Evolutionary conservation across 2,113 vertebrate genomes (phyloP).

Genomic region (Tichodroma muraria): DNA sequence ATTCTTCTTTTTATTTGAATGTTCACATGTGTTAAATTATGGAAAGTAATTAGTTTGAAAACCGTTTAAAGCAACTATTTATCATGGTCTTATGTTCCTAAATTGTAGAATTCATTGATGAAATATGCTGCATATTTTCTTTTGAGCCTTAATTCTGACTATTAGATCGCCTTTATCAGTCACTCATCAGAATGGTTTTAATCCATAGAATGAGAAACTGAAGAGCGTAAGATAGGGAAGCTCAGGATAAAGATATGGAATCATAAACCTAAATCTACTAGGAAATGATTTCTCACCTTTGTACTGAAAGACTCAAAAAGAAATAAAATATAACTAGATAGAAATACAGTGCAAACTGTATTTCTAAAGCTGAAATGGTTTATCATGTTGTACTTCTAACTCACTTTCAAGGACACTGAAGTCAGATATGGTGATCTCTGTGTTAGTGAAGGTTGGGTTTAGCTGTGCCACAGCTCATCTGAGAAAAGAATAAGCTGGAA

Average conservation of each 20-base stretch:
- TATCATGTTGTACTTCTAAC: background rate
- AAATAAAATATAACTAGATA: slow-evolving; percentile 8
- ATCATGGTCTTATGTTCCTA: background rate
- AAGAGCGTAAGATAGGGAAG: background rate
- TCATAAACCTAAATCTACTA: background rate
- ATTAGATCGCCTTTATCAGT: background rate
- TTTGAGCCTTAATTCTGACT: background rate
- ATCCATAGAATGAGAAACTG: background rate
- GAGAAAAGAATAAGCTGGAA: background rate
- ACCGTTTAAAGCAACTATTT: background rate
- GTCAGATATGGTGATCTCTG: background rate
- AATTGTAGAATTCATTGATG: background rate
- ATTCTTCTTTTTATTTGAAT: background rate
- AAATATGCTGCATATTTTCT: background rate
- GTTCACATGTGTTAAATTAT: background rate
- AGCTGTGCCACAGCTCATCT: background rate
- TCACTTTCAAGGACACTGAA: background rate
- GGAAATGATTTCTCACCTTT: slow-evolving; percentile 40
- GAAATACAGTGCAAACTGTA: background rate
- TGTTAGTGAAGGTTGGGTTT: background rate
- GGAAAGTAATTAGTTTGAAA: background rate
- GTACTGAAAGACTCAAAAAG: slow-evolving; percentile 1
- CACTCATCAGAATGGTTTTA: slow-evolving; percentile 4
- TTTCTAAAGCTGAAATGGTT: slow-evolving; percentile 11
- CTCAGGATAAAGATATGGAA: background rate